Percentiles rank a stretch among this genome's conserved stretches.
Evolutionary conservation across 2,888 invertebrate species (phyloP).

Genomic region (Cybosia mesomella): DNA sequence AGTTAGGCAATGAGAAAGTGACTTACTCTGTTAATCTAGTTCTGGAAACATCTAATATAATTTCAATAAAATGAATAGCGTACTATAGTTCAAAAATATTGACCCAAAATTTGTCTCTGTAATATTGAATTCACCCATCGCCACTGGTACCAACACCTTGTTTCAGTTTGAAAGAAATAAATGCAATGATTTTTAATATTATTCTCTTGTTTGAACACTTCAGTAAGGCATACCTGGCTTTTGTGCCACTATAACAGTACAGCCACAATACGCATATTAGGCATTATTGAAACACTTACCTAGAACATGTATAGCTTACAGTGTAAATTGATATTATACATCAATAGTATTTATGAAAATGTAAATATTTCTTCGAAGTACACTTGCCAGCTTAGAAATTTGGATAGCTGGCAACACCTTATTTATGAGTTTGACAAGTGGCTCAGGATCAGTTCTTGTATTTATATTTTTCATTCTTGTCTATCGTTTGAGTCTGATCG

Average conservation of each 20-base stretch:
- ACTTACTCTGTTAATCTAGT: background rate
- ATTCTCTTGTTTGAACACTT: background rate
- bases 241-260: background rate
- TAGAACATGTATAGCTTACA: slow-evolving; percentile 4
- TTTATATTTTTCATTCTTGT: slow-evolving; percentile 63
- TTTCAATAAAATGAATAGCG: background rate
- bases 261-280: background rate
- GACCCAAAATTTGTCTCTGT: background rate
- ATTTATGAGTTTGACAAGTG: slow-evolving; percentile 15
- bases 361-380: background rate
- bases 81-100: too few relatives aligned
- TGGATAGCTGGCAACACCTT: slow-evolving; percentile 1
- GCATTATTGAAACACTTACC: slow-evolving; percentile 1
- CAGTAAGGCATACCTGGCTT: slow-evolving; percentile 4
- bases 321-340: background rate
- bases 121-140: background rate
- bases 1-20: too few relatives aligned
- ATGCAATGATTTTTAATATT: background rate
- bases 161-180: background rate
- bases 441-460: slow-evolving; percentile 67
- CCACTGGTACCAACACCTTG: background rate
- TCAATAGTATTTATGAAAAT: background rate
- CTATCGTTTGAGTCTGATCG: slow-evolving; percentile 29
- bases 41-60: background rate
- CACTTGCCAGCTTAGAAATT: slow-evolving; percentile 10